Conservation (phyloP, 2,797 vertebrate species). For the Naso thynnoides region DNA sequence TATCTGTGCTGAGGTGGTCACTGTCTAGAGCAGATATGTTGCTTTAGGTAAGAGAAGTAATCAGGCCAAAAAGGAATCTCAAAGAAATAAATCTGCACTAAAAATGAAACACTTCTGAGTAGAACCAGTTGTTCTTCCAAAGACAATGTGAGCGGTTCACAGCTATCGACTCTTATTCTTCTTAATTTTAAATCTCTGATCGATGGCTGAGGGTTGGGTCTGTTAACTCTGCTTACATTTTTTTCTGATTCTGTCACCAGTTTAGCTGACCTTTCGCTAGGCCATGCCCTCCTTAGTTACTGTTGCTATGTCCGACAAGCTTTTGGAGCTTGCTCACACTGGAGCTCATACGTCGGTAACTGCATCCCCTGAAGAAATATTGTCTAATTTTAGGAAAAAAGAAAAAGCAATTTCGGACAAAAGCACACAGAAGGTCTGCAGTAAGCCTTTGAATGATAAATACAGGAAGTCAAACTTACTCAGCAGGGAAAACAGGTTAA, state of each 20-base stretch:
- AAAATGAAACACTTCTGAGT: not conserved
- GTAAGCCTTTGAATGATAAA: too few species aligned
- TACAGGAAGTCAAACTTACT: too few species aligned
- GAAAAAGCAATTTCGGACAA: too few species aligned
- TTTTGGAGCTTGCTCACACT: too few species aligned
- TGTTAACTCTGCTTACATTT: not conserved
- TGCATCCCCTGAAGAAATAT: too few species aligned
- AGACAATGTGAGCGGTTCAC: not conserved
- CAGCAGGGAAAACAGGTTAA: too few species aligned
- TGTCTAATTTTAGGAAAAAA: too few species aligned
- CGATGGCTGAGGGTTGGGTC: not conserved
- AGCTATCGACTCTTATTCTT: not conserved
- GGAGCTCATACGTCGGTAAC: too few species aligned
- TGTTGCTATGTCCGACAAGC: too few species aligned
- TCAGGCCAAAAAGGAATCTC: not conserved
- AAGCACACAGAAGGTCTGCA: too few species aligned
- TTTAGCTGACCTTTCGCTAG: too few species aligned
- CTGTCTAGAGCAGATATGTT: not conserved
- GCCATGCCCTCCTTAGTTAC: too few species aligned
- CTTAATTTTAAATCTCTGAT: not conserved
- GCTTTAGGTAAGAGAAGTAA: conserved; percentile 1
- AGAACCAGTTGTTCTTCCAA: not conserved
- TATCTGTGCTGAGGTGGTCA: not conserved
- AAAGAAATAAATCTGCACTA: not conserved
- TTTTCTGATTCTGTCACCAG: not conserved